These are phyloP conservation scores for Silurus asotus DNA, from an alignment of 2,113 vertebrate genomes.

Conservation along the genomic window DNA sequence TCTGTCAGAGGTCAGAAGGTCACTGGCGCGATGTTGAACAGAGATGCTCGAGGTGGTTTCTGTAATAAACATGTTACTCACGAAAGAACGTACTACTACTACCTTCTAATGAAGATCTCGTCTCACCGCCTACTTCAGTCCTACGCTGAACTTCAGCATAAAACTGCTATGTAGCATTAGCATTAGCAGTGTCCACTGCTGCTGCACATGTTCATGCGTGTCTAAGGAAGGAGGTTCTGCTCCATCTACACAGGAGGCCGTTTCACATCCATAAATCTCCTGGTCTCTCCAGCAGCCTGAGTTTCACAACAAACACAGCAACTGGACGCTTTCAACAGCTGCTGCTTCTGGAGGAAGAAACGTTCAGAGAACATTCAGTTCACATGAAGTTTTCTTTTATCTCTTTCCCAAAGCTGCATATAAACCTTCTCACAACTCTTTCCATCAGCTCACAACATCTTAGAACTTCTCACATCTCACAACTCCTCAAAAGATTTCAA, in stretches of 20 bases:
- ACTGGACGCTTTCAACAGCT: background rate
- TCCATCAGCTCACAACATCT: background rate
- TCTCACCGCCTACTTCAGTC: background rate
- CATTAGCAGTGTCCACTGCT: background rate
- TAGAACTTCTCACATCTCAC: background rate
- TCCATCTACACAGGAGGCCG: constrained; percentile 19
- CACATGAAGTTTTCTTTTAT: background rate
- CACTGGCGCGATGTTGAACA: background rate
- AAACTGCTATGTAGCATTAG: too few relatives aligned
- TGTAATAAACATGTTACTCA: background rate
- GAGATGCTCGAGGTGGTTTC: background rate
- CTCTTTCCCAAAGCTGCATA: background rate
- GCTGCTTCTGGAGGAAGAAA: background rate
- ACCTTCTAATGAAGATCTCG: background rate
- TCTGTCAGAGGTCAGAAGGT: constrained; percentile 13
- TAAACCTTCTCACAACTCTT: background rate
- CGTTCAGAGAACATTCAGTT: background rate
- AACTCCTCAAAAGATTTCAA: too few relatives aligned
- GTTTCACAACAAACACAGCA: constrained; percentile 16
- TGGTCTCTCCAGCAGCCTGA: background rate
- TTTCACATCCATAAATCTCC: constrained; percentile 19
- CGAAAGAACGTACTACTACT: background rate
- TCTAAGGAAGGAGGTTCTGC: constrained; percentile 15
- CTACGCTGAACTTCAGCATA: background rate
- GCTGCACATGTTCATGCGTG: constrained; percentile 24